Base-by-base conservation (phyloP, 2,113 vertebrate genomes). In the Smithornis capensis region DNA sequence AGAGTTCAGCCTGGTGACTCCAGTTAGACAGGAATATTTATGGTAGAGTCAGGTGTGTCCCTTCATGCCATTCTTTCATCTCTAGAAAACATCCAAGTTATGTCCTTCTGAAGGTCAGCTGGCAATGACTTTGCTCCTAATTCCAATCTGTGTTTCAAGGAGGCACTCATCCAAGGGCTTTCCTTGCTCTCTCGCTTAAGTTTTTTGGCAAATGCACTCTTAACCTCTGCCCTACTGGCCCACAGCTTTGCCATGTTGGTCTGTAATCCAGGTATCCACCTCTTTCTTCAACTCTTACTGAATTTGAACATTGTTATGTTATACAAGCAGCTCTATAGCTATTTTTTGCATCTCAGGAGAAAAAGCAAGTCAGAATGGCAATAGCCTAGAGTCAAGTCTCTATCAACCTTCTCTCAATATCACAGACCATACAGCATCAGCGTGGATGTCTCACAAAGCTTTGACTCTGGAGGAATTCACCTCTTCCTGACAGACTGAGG, bases 21-120 rank as follows among this genome's bases (percentile, higher is more conserved):
- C 0, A 2, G 56, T 23, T 40, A 50, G 76, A 92, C 95, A 95
- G 60, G 73, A 88, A 37, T 81, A 93, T 84, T 92, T 77, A 94
- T 53, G 74, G n/a, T 16, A 16, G 90, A 56, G 77, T 38, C 87
- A 92, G 52, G 81, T 94, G 91, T 75, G 68, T 73, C 64, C 60
- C 44, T 75, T 63, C 33, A 19, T 19, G 27, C 33, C 0, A 0
- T 45, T n/a, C 37, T 84, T 45, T 40, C 0, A 3, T 24, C 79
- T 67, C 57, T 6, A 37, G 27, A 29, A 89, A 75, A 78, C 14
- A 52, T 12, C 27, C 52, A 55, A 70, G 60, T 50, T 78, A 67
- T 12, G 56, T 63, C 16, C 24, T 28, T 40, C 52, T 70, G 59
- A 78, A 70, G 59, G 57, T 38, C 40, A 64, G 27, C 57, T 75